Evolutionary conservation across 2,113 vertebrate species (phyloP), one percentile per base, ranked within the genome.

Genomic region (Globicephala melas): DNA sequence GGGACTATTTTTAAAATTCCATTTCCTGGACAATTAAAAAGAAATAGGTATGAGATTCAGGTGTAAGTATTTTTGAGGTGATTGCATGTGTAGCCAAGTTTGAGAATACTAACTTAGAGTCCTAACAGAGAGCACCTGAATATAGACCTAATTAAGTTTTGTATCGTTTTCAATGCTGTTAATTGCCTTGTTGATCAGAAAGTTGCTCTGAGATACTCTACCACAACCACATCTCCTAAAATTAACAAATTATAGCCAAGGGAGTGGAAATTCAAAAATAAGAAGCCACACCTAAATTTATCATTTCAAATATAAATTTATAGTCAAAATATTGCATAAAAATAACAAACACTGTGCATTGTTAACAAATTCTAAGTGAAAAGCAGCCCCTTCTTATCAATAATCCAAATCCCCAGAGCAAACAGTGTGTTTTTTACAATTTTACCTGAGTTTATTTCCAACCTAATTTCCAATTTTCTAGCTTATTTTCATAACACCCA

Each of bases 1-100:
- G 28, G 5, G 5, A 60, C 15, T 18, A 18, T 50, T 74, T 87
- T 73, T 63, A 63, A 60, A 80, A 60, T 91, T 84, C 31, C 5
- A 76, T 87, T 93, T 91, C 23, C 53, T 74, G 8, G 28, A 58
- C 12, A 89, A 81, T 65, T 74, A 62, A 97, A 95, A 93, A 47
- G 3, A 62, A 93, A 73, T 70, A 11, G 21, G 2, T n/a, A 50
- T 38, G 38, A 7, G 9, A 93, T 85, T 62, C 44, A 79, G 26
- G 1, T 77, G 3, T 18, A 91, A 80, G 23, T 47, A 85, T 62
- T 63, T 81, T n/a, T 68, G 13, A 93, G 60, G 2, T 12, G 4
- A 92, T 76, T 89, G 47, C 33, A 13, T 77, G 36, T 76, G 28
- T 23, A 80, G 55, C 50, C 50, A 50, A 93, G 17, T 85, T 88